These are phyloP conservation scores for Dioctria rufipes DNA, from an alignment of 2,888 invertebrate species.

Conservation along the genomic window DNA sequence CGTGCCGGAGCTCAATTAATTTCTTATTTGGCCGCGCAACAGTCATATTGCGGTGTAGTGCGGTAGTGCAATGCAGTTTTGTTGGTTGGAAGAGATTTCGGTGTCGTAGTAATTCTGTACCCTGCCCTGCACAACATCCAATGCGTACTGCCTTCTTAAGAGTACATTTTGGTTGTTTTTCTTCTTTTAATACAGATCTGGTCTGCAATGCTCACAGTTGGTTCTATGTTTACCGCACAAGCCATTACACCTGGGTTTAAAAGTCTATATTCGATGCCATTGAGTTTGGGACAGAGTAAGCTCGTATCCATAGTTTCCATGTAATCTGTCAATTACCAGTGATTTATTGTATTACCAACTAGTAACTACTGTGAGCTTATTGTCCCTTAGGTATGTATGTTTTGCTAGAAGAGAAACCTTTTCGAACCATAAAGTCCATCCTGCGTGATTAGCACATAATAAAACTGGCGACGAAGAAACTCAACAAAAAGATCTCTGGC, in stretches of 20 bases:
- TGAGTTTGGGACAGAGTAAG: not conserved
- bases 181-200: not conserved
- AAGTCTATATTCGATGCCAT: not conserved
- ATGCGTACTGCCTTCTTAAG: slow-evolving; percentile 8
- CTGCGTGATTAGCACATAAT: too few relatives aligned
- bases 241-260: slow-evolving; percentile 4
- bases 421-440: too few relatives aligned
- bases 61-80: slow-evolving; percentile 54
- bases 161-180: slow-evolving; percentile 7
- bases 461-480: too few relatives aligned
- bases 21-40: slow-evolving; percentile 62
- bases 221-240: slow-evolving; percentile 28
- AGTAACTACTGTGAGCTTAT: not conserved
- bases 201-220: not conserved
- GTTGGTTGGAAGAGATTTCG: slow-evolving; percentile 48
- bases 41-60: slow-evolving; percentile 9
- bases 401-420: too few relatives aligned
- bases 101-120: not conserved
- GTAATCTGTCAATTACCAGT: slow-evolving; percentile 21
- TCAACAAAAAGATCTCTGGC: too few relatives aligned
- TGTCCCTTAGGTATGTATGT: too few relatives aligned
- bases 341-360: slow-evolving; percentile 20
- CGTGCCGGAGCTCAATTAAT: slow-evolving; percentile 63
- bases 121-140: not conserved
- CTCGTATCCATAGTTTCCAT: slow-evolving; percentile 18